phyloP scores from a whole-genome alignment of 2,113 vertebrate species.

The Dryoscopus gambensis region DNA sequence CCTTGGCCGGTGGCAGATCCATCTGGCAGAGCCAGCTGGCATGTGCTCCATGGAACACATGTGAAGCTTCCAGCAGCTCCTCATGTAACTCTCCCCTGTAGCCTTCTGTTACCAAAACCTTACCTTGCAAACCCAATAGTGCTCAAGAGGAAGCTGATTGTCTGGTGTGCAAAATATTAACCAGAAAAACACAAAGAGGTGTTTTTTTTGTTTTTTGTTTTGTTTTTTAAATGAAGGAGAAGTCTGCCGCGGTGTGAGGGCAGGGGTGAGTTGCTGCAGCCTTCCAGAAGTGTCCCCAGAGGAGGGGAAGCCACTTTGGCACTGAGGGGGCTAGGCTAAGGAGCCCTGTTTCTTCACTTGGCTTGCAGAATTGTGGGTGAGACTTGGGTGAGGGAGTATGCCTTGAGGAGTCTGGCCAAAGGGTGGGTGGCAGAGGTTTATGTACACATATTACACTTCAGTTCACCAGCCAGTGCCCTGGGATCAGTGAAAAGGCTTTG shows the following conservation, averaged over 20 bases:
- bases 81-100: background rate
- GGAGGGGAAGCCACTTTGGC: too few relatives aligned
- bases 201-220: accelerated
- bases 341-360: background rate
- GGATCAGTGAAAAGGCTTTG: background rate
- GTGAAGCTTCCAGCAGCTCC: background rate
- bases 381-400: background rate
- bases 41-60: accelerated
- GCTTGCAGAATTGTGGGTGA: background rate
- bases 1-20: background rate
- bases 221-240: background rate
- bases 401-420: background rate
- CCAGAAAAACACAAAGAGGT: background rate
- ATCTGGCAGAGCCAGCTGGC: background rate
- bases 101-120: background rate
- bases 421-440: background rate
- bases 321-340: too few relatives aligned
- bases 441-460: accelerated
- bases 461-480: background rate
- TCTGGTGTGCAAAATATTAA: background rate
- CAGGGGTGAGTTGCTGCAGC: too few relatives aligned
- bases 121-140: background rate
- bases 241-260: too few relatives aligned
- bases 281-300: too few relatives aligned
- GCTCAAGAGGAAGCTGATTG: background rate